Conservation (phyloP, 2,113 vertebrate genomes). For the Ariopsis seemanni region DNA sequence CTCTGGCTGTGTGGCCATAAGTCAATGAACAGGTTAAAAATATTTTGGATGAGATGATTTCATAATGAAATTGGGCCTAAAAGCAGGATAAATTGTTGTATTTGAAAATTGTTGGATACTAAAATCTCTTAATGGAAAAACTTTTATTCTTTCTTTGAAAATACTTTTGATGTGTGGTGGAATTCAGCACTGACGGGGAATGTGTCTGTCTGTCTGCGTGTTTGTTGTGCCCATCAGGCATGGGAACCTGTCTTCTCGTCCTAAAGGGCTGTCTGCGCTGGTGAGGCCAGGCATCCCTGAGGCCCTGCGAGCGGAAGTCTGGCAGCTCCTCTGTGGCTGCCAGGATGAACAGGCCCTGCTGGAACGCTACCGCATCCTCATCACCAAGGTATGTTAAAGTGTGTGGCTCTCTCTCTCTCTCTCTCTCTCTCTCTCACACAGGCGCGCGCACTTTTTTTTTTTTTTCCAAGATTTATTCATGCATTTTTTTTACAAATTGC, state of each 20-base stretch:
- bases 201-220: not conserved
- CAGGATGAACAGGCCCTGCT: slow-evolving; percentile 91
- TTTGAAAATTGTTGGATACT: not conserved
- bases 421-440: not conserved
- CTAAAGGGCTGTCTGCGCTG: slow-evolving; percentile 83
- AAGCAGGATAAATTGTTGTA: not conserved
- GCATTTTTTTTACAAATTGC: no score
- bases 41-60: not conserved
- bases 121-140: not conserved
- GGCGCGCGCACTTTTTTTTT: no score
- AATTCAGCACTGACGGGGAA: slow-evolving; percentile 1
- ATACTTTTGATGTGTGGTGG: not conserved
- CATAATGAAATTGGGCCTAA: not conserved
- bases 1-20: not conserved
- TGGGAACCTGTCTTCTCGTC: slow-evolving; percentile 85
- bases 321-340: slow-evolving; percentile 93
- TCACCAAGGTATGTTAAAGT: slow-evolving; percentile 84
- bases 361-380: slow-evolving; percentile 91
- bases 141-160: not conserved
- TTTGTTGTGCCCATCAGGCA: slow-evolving; percentile 78
- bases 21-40: not conserved
- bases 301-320: slow-evolving; percentile 93
- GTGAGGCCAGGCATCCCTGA: slow-evolving; percentile 92
- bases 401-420: no score
- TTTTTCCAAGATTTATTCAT: no score